Evolutionary conservation across 2,113 vertebrate species (phyloP), one percentile per base, ranked within the genome.

Genomic region (Calidris pugnax): DNA sequence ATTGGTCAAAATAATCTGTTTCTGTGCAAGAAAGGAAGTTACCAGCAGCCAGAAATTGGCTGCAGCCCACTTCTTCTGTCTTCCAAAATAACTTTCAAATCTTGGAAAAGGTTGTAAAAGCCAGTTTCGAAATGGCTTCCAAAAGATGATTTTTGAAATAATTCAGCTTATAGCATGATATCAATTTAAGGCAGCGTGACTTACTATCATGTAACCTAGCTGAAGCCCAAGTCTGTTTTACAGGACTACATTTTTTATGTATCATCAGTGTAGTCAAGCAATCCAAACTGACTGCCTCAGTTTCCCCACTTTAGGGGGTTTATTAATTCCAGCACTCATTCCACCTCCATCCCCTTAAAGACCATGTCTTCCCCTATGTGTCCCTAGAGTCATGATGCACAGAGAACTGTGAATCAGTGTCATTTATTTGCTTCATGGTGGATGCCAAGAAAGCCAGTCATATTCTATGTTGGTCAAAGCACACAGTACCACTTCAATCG

Each of bases 101-200:
- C 72, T 47, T 59, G 64, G 33, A 86, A 37, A 80, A 86, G 16
- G 3, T 56, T 77, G 43, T 75, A 17, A 63, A 50, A n/a, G 14
- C 7, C 0, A 67, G 27, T 80, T 94, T 88, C 80, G 88, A 92
- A 63, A 71, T 81, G 21, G 3, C 20, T 93, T 94, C 35, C 10
- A 16, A 51, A 93, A 53, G 16, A 35, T 26, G 1, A 19, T 53
- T 91, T 59, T 81, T 78, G 0, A 59, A 84, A 63, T 51, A 57
- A 8, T 41, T 89, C 0, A 0, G 5, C 5, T 48, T 55, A 22
- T 23, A 82, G 9, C 21, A 37, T 24, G 5, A 2, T 48, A 47
- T 64, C 21, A 60, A 1, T 85, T 81, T 81, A 62, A 87, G 83
- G 45, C 39, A 72, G 9, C 14, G 41, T 79, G 21, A 48, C 45